phyloP scores from a whole-genome alignment of 1,140 invertebrate species.

The Euwallacea similis region DNA sequence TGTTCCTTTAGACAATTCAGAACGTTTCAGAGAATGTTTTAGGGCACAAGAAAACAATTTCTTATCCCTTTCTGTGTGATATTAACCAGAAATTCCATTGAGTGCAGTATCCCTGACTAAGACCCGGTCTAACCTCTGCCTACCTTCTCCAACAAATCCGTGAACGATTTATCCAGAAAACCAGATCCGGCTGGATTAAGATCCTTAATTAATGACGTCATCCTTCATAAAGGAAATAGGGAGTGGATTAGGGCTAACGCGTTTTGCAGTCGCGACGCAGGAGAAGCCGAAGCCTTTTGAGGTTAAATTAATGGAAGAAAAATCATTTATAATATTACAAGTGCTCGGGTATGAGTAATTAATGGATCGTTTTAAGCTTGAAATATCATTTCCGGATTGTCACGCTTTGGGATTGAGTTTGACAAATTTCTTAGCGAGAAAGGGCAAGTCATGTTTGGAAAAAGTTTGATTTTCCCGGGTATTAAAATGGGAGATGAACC shows the following conservation, averaged over 20 bases:
- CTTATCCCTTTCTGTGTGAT: too few relatives aligned
- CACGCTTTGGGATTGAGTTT: constrained; percentile 3
- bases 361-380: constrained; percentile 14
- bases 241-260: constrained; percentile 30
- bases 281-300: constrained; percentile 19
- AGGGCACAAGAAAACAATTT: too few relatives aligned
- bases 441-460: neutral
- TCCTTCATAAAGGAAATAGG: constrained; percentile 30
- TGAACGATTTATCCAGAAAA: constrained; percentile 28
- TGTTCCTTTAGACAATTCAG: too few relatives aligned
- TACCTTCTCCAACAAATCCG: constrained; percentile 8
- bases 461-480: neutral
- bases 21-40: too few relatives aligned
- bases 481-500: neutral
- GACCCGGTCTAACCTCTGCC: neutral
- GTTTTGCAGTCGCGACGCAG: constrained; percentile 11
- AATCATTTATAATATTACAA: constrained; percentile 29
- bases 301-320: constrained; percentile 33
- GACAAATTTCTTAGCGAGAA: constrained; percentile 12
- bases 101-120: too few relatives aligned
- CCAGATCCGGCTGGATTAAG: constrained; percentile 10
- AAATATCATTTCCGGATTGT: constrained; percentile 19
- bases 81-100: too few relatives aligned
- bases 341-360: constrained; percentile 22
- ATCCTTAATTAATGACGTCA: constrained; percentile 35